These are phyloP conservation scores for Halyomorpha halys DNA, from an alignment of 1,140 invertebrate genomes.

Conservation along the genomic window DNA sequence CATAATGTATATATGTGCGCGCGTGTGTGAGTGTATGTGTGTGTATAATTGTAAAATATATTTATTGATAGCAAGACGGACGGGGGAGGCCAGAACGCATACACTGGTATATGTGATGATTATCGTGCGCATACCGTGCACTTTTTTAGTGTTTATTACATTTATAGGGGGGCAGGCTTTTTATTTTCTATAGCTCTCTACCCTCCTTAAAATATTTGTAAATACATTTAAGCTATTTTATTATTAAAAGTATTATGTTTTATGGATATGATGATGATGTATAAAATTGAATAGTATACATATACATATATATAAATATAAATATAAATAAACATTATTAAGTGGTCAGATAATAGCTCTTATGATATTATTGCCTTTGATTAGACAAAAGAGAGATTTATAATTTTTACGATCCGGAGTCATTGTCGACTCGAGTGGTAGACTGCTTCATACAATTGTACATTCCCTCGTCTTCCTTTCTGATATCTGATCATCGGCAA, in stretches of 20 bases:
- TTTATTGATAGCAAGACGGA: not conserved
- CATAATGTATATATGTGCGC: not conserved
- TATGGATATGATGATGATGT: too few relatives aligned
- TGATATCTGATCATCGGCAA: too few relatives aligned
- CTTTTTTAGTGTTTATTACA: not conserved
- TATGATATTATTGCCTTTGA: not conserved
- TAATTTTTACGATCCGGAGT: not conserved
- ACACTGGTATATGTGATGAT: slow-evolving; percentile 11
- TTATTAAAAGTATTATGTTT: slow-evolving; percentile 3
- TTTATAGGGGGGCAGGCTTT: slow-evolving; percentile 10
- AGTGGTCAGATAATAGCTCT: slow-evolving; percentile 1
- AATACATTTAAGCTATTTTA: slow-evolving; percentile 17
- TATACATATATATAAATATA: slow-evolving; percentile 14
- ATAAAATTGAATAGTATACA: slow-evolving; percentile 3
- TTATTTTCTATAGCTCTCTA: slow-evolving; percentile 16
- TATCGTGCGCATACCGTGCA: slow-evolving; percentile 2
- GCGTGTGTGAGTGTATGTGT: not conserved
- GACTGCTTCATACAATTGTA: too few relatives aligned
- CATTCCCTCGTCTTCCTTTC: too few relatives aligned
- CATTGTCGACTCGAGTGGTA: too few relatives aligned
- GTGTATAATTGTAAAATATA: slow-evolving; percentile 1
- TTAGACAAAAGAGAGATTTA: slow-evolving; percentile 2
- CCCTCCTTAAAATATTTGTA: slow-evolving; percentile 13
- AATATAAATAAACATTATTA: slow-evolving; percentile 5
- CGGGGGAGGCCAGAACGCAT: not conserved